Conservation (phyloP, 2,888 invertebrate genomes). For the Bugula neritina region DNA sequence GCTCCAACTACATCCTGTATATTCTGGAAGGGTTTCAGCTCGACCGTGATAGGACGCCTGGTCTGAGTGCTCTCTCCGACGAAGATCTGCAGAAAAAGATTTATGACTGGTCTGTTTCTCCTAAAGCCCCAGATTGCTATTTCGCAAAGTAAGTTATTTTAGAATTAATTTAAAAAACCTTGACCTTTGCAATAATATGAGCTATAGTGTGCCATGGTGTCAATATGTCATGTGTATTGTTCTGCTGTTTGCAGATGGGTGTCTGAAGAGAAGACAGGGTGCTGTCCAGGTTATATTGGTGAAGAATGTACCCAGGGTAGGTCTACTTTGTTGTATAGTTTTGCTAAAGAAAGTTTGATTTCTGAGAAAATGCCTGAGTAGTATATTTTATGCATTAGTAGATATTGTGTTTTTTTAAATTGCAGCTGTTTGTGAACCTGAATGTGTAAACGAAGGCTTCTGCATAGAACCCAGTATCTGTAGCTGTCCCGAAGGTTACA, state of each 20-base stretch:
- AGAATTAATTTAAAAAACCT: background rate
- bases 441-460: conserved; percentile 30
- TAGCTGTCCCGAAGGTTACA: conserved; percentile 28
- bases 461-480: conserved; percentile 30
- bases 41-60: background rate
- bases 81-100: background rate
- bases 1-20: background rate
- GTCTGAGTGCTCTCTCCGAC: background rate
- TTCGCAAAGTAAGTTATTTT: conserved; percentile 1
- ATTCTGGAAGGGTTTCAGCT: background rate
- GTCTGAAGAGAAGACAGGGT: background rate
- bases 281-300: background rate
- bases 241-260: background rate
- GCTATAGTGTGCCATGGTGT: background rate
- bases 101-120: background rate
- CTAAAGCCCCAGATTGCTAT: background rate
- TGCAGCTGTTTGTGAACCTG: conserved; percentile 30
- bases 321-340: background rate
- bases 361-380: no score
- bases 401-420: no score
- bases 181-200: background rate
- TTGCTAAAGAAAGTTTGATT: no score
- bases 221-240: background rate
- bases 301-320: background rate
- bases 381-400: no score